Base-by-base conservation (phyloP, 2,888 invertebrate species). In the Parasteatoda lunata region DNA sequence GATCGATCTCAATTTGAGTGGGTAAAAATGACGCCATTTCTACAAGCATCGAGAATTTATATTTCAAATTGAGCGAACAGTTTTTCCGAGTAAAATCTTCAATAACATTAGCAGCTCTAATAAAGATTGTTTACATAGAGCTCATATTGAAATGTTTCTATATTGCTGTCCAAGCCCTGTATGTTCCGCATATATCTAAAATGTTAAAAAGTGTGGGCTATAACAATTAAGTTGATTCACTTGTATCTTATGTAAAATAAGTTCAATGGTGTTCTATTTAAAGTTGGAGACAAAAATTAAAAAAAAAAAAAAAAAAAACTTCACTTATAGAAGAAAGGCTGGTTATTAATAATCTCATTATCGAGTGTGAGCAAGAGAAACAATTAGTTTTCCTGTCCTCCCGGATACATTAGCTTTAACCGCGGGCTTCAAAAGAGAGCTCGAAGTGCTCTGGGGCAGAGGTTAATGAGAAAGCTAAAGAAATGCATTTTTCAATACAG, bases 321-420 rank as follows among this genome's bases (percentile, higher is more conserved):
- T 84, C 78, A 84, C 73, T 84, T 84, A 49, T 59, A 13, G 66
- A 8, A 65, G 15, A 45, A 47, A 15, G 76, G 82, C 15, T 48
- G 52, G 65, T 70, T 69, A 85, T 85, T 85, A 85, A 85, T 85
- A 85, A 85, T 79, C 84, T 85, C 84, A 85, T 85, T 85, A 79
- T 70, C 30, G 52, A 70, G n/a, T 70, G 59, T 45, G 69, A 66
- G 64, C 11, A 51, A 65, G 51, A 71, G 78, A 72, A 64, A 70
- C 79, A 79, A 79, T 79, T 79, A 85, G 79, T 79, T 76, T 72
- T 51, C 51, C n/a, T 59, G 9, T 48, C 71, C 30, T 45, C 79
- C 84, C 84, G 78, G 84, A 79, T 79, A 70, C 69, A n/a, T 51
- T 49, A 83, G 49, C 51, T 66, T 71, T 77, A 77, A 73, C 73